Conservation (phyloP, 2,797 vertebrate species). For the Gallirallus australis region DNA sequence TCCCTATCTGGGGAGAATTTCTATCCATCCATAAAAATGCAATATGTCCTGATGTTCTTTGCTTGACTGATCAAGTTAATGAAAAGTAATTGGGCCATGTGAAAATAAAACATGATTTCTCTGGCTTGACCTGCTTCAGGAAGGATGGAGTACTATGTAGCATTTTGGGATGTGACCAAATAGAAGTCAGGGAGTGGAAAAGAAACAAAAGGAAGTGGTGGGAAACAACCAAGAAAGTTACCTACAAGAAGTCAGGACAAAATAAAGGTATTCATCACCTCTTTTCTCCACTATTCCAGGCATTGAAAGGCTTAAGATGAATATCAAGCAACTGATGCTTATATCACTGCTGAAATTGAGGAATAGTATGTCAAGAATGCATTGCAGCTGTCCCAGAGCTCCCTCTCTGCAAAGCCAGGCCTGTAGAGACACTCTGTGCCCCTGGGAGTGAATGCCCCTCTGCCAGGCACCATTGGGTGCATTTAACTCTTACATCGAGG, state of each 20-base stretch:
- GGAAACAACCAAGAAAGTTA: not conserved
- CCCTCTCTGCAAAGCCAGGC: not conserved
- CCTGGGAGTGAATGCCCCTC: not conserved
- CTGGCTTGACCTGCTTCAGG: not conserved
- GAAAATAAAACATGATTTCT: constrained; percentile 31
- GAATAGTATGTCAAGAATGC: not conserved
- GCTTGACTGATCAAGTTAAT: constrained; percentile 13
- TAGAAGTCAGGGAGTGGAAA: not conserved
- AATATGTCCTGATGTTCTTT: not conserved
- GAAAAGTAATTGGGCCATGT: constrained; percentile 14
- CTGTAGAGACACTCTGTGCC: not conserved
- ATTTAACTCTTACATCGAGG: not conserved
- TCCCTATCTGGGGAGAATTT: not conserved
- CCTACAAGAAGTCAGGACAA: not conserved
- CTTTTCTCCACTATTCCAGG: not conserved
- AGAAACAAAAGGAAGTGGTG: not conserved
- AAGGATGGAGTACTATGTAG: not conserved
- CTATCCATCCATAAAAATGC: constrained; percentile 7
- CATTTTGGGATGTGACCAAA: not conserved
- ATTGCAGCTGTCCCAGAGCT: not conserved
- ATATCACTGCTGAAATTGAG: not conserved
- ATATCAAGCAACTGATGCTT: not conserved
- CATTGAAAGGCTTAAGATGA: not conserved
- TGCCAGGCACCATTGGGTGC: not conserved
- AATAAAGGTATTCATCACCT: not conserved